These are phyloP conservation scores for Cherax destructor DNA, from an alignment of 1,140 invertebrate species.

Conservation along the genomic window DNA sequence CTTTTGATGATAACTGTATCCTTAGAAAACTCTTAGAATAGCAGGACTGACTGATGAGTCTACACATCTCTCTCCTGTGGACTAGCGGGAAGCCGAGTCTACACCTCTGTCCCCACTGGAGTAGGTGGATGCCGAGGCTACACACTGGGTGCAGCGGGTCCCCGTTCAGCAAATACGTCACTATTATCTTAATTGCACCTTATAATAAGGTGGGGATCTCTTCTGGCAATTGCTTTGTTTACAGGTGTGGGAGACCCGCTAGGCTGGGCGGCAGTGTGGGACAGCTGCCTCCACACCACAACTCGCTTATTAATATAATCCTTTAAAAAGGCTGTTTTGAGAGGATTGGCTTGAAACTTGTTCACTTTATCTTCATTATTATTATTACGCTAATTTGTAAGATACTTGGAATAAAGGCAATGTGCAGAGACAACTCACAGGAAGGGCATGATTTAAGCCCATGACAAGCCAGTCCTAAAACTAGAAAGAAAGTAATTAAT, in stretches of 20 bases:
- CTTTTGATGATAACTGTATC: too few species aligned
- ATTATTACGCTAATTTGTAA: neutral
- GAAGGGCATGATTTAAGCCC: too few species aligned
- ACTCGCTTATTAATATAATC: neutral
- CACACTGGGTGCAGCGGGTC: neutral
- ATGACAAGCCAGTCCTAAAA: too few species aligned
- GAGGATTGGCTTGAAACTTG: neutral
- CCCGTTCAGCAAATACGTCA: neutral
- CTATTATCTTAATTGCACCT: slow-evolving; percentile 30
- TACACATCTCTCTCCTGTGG: too few species aligned
- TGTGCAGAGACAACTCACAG: too few species aligned
- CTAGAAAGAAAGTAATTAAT: too few species aligned
- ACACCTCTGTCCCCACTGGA: neutral
- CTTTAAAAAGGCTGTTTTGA: neutral
- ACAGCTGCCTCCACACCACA: neutral
- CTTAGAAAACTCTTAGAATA: too few species aligned
- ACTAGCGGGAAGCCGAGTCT: too few species aligned
- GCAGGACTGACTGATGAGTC: too few species aligned
- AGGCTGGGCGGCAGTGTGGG: neutral
- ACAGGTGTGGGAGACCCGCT: neutral
- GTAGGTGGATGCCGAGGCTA: neutral
- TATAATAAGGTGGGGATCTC: slow-evolving; percentile 18
- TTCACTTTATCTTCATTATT: neutral
- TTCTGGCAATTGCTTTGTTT: slow-evolving; percentile 6
- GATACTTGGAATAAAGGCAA: too few species aligned